Percentiles rank a stretch among this genome's conserved stretches.
Evolutionary conservation across 2,888 invertebrate species (phyloP).

Genomic region (Nymphalis polychloros): DNA sequence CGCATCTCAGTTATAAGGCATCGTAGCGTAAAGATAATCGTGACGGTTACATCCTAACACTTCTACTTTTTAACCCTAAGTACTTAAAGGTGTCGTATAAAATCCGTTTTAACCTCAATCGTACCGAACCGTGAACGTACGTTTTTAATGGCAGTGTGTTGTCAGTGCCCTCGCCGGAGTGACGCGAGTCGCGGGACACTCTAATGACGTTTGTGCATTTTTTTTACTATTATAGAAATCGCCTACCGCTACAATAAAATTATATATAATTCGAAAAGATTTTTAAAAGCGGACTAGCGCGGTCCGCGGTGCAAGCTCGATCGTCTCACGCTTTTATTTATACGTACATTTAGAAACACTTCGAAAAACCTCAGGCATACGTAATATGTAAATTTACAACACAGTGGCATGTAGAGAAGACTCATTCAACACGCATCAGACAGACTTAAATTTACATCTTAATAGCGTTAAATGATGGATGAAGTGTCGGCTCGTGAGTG

Average conservation of each 20-base stretch:
- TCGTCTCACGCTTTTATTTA: constrained; percentile 62
- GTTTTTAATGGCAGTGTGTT: constrained; percentile 77
- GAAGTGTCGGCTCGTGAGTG: constrained; percentile 44
- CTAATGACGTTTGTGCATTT: constrained; percentile 72
- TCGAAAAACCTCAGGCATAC: constrained; percentile 73
- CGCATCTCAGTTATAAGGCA: constrained; percentile 69
- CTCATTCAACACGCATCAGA: constrained; percentile 75
- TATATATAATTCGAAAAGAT: constrained; percentile 59
- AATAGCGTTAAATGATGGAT: constrained; percentile 55
- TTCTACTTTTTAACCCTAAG: constrained; percentile 43
- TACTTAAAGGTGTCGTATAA: constrained; percentile 47
- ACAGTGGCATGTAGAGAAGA: constrained; percentile 76
- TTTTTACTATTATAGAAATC: constrained; percentile 59
- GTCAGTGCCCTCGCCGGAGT: constrained; percentile 58
- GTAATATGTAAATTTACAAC: constrained; percentile 67
- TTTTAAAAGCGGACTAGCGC: constrained; percentile 64
- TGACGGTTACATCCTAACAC: constrained; percentile 51
- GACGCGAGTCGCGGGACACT: constrained; percentile 67
- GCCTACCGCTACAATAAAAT: constrained; percentile 69
- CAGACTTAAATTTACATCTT: constrained; percentile 60
- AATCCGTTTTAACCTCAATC: constrained; percentile 51
- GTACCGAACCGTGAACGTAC: constrained; percentile 65
- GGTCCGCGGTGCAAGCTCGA: constrained; percentile 76
- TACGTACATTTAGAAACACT: constrained; percentile 78
- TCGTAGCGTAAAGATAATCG: constrained; percentile 57